These are phyloP conservation scores for Drosophila mauritiana DNA, from an alignment of 1,140 invertebrate genomes.

Conservation along the genomic window DNA sequence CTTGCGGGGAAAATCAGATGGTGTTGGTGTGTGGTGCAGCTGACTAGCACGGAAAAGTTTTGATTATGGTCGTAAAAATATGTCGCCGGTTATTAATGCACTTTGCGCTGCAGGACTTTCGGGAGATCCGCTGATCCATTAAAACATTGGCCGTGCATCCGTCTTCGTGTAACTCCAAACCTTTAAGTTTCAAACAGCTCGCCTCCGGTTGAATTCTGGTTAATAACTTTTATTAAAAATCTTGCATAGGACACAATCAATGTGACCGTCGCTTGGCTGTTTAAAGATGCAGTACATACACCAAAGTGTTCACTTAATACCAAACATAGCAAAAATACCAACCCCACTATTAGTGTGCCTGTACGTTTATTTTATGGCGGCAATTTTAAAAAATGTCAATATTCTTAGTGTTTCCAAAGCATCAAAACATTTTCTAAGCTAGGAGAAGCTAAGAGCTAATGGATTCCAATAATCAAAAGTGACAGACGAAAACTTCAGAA, in stretches of 20 bases:
- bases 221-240: constrained; percentile 11
- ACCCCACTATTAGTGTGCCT: neutral
- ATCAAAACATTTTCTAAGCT: too few species aligned
- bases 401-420: too few species aligned
- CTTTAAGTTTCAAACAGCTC: neutral
- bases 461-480: too few species aligned
- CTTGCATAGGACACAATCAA: constrained; percentile 2
- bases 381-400: too few species aligned
- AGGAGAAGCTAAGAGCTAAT: too few species aligned
- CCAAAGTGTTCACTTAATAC: neutral
- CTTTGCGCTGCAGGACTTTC: neutral
- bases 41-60: constrained; percentile 1
- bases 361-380: too few species aligned
- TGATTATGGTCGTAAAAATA: constrained; percentile 5
- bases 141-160: too few species aligned
- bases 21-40: constrained; percentile 3
- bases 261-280: neutral
- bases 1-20: neutral
- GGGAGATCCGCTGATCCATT: too few species aligned
- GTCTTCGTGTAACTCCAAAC: neutral
- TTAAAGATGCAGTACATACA: neutral
- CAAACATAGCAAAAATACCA: neutral
- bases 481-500: too few species aligned
- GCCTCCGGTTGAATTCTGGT: neutral
- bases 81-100: constrained; percentile 4